Evolutionary conservation across 1,140 invertebrate genomes (phyloP), one percentile per base, ranked within the genome.

Genomic region (Pseudomyrmex flavicornis): DNA sequence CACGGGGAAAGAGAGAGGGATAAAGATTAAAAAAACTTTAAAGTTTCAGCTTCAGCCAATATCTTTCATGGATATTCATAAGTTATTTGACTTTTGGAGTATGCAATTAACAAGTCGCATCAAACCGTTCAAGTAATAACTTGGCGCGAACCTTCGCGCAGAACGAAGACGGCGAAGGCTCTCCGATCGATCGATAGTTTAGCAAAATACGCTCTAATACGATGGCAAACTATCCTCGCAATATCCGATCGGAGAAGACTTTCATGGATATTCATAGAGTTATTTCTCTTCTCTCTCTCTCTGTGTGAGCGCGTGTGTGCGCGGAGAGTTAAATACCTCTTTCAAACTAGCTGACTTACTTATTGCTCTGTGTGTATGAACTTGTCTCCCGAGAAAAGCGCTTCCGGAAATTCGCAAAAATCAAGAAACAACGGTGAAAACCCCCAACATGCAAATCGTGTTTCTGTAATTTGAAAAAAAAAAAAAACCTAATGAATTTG

Each of bases 31-130:
- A 20, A 48, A 50, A 80, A 48, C 59, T 44, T 70, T 69, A 26
- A 77, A 79, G 52, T 79, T 70, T 48, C 20, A 70, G 76, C 54
- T 20, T 50, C 35, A 35, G 22, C 54, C 59, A 35, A 62, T 72
- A 52, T 80, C 76, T 72, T 70, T 59, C 66, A 80, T 80, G 66
- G 76, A 80, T 80, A 80, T 80, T 70, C 76, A 80, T 80, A 56
- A 80, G 76, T 80, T 80, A 80, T 80, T 80, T 70, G 76, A 80
- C 76, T 80, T 70, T 70, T 70, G 66, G 54, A 72, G 76, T 70
- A 62, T 59, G 76, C 76, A 80, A 80, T 80, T 80, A 80, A 80
- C 76, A 80, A 70, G 76, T 20, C 66, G 66, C 66, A 80, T 80
- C 76, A 70, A 59, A 44, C 66, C n/a, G 66, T 59, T 68, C 52